Conservation (phyloP, 35 echinoderm and acorn worm species). For the Diadema setosum region DNA sequence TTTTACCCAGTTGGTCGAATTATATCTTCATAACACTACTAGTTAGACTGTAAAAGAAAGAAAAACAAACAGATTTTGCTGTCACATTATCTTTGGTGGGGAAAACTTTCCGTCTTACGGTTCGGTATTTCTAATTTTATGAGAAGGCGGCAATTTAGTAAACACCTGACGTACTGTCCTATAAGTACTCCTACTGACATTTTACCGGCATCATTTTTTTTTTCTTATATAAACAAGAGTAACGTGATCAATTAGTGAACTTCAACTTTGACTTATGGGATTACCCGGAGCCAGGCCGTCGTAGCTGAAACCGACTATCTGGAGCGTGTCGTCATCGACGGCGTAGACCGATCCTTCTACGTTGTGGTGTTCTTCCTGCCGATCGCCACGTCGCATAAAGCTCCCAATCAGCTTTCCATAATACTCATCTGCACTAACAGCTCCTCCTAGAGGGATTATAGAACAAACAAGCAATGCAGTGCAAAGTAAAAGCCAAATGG, state of each 20-base stretch:
- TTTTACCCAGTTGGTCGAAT: too few species aligned
- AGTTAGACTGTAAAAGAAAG: too few species aligned
- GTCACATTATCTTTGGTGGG: too few species aligned
- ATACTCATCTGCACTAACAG: too few species aligned
- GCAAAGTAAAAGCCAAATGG: too few species aligned
- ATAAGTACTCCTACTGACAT: background rate
- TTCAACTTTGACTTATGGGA: background rate
- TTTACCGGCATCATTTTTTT: background rate
- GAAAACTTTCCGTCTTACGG: too few species aligned
- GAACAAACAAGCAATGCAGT: too few species aligned
- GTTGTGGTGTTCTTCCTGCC: background rate
- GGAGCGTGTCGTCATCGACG: conserved; percentile 32
- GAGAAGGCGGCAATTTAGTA: background rate
- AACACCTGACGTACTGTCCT: background rate
- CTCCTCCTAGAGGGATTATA: too few species aligned
- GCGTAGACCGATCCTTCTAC: conserved; percentile 80
- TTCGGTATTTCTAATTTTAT: too few species aligned
- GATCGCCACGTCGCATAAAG: background rate
- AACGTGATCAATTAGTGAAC: background rate
- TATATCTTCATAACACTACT: too few species aligned
- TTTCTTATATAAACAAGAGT: background rate
- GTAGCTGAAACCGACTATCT: conserved; percentile 52
- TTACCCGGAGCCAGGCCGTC: conserved; percentile 79
- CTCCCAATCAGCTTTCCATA: conserved; percentile 47
- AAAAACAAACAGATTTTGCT: too few species aligned